These are phyloP conservation scores for Omphaloscelis lunosa DNA, from an alignment of 2,888 invertebrate genomes.

Conservation along the genomic window DNA sequence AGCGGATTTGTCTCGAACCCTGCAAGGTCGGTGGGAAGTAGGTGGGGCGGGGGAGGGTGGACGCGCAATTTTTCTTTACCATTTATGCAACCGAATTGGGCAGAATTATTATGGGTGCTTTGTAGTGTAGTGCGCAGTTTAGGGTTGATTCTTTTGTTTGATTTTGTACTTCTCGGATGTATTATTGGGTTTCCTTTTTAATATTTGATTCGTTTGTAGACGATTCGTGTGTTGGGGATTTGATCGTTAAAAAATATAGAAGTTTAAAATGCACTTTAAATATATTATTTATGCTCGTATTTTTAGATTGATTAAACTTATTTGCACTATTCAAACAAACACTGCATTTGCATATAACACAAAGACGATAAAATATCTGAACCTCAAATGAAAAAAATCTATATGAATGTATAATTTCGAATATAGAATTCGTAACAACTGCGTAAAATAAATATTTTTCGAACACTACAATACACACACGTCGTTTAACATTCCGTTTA, in stretches of 20 bases:
- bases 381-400: too few relatives aligned
- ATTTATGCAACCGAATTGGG: conserved; percentile 65
- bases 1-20: conserved; percentile 68
- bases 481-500: conserved; percentile 6
- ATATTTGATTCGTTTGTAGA: neutral
- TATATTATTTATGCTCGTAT: neutral
- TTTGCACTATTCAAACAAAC: too few relatives aligned
- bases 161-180: conserved; percentile 12
- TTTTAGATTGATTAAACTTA: neutral
- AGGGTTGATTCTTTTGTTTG: conserved; percentile 50
- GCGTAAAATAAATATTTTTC: conserved; percentile 2
- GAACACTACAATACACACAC: conserved; percentile 10
- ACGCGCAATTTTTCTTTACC: conserved; percentile 58
- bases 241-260: neutral
- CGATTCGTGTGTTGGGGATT: neutral
- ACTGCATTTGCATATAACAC: neutral
- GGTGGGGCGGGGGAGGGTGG: conserved; percentile 38
- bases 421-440: neutral
- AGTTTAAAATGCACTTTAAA: neutral
- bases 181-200: neutral
- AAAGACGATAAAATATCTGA: neutral
- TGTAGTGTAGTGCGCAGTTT: conserved; percentile 31
- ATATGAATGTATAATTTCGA: too few relatives aligned
- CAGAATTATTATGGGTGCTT: conserved; percentile 48
- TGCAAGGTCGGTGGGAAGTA: conserved; percentile 68